These are phyloP conservation scores for Enteromius fasciolatus DNA, from an alignment of 2,797 vertebrate species.

Conservation along the genomic window DNA sequence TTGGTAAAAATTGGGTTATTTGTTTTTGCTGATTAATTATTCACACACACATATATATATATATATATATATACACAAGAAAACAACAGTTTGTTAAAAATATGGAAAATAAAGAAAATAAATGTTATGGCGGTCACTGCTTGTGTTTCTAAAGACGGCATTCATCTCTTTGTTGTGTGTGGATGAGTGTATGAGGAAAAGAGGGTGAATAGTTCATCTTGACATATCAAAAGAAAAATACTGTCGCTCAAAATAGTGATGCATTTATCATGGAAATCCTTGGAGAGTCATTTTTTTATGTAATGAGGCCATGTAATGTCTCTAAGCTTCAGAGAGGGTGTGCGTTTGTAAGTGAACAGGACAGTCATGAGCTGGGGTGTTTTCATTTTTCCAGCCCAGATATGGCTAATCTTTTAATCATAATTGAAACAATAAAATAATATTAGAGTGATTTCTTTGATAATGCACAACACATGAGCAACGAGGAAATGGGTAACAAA, in stretches of 20 bases:
- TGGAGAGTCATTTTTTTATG: slow-evolving; percentile 13
- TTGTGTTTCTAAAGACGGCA: background rate
- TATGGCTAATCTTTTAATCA: slow-evolving; percentile 50
- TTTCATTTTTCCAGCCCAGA: slow-evolving; percentile 39
- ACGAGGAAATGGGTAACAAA: slow-evolving; percentile 65
- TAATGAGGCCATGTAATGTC: slow-evolving; percentile 27
- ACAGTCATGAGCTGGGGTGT: background rate
- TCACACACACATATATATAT: rapidly evolving
- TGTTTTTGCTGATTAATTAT: too few species aligned
- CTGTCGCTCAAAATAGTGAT: slow-evolving; percentile 22
- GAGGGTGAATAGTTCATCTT: slow-evolving; percentile 9
- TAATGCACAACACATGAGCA: slow-evolving; percentile 54
- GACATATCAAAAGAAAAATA: slow-evolving; percentile 3
- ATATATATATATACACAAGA: background rate
- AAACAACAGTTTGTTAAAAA: background rate
- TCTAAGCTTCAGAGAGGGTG: slow-evolving; percentile 19
- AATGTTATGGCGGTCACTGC: background rate
- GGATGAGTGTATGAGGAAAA: background rate
- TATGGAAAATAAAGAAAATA: background rate
- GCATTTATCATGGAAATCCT: slow-evolving; percentile 22
- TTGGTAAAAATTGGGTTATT: too few species aligned
- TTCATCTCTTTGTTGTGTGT: slow-evolving; percentile 4
- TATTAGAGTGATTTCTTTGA: slow-evolving; percentile 49
- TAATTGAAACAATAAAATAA: slow-evolving; percentile 59
- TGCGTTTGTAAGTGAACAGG: background rate